These are phyloP conservation scores for Philypnodon macrostomus DNA, from an alignment of 2,797 vertebrate genomes.

Conservation along the genomic window DNA sequence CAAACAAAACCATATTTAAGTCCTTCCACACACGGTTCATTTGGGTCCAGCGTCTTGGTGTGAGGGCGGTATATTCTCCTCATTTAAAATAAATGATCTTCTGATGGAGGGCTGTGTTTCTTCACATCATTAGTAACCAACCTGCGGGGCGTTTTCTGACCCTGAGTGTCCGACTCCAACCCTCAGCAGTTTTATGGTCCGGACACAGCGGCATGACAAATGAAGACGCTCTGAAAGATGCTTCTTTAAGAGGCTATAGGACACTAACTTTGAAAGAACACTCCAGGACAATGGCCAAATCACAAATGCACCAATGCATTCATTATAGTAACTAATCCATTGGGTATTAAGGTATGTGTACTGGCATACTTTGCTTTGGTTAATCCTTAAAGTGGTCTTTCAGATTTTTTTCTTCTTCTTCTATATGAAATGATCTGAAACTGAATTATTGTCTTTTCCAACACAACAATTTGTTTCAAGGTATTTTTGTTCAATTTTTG, in stretches of 20 bases:
- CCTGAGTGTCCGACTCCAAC: conserved; percentile 26
- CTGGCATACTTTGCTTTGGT: too few species aligned
- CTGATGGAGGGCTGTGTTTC: conserved; percentile 9
- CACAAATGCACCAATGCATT: too few species aligned
- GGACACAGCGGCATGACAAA: conserved; percentile 26
- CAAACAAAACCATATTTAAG: conserved; percentile 1
- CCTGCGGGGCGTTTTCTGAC: conserved; percentile 25
- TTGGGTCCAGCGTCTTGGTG: conserved; percentile 1
- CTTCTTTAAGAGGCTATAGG: conserved; percentile 34
- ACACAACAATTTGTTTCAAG: too few species aligned
- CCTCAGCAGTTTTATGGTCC: conserved; percentile 22
- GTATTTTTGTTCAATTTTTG: too few species aligned
- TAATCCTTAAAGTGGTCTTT: too few species aligned
- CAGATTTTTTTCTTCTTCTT: too few species aligned
- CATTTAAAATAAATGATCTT: conserved; percentile 13
- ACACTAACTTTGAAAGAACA: conserved; percentile 30
- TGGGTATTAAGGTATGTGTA: too few species aligned
- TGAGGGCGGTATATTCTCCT: conserved; percentile 5
- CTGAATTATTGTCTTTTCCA: too few species aligned
- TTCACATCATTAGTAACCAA: conserved; percentile 14
- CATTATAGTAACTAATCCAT: too few species aligned
- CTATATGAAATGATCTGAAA: too few species aligned
- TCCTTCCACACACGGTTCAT: conserved; percentile 4
- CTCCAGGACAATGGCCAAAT: neutral
- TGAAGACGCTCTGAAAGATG: conserved; percentile 29